phyloP scores from a whole-genome alignment of 2,888 invertebrate genomes.

The Caenorhabditis drosophilae region DNA sequence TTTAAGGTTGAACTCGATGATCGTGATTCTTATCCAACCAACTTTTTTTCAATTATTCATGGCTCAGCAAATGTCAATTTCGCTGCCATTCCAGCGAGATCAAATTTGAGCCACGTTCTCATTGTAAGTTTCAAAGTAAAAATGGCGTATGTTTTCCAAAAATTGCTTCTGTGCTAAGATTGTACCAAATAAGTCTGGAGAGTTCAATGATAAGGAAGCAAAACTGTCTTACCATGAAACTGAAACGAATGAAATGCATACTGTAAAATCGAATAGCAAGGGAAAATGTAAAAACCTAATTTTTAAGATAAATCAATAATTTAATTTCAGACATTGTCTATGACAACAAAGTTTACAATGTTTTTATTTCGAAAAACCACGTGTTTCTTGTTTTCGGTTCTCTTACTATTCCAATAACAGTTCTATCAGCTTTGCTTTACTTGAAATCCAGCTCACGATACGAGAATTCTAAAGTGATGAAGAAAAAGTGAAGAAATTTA shows the following conservation, averaged over 20 bases:
- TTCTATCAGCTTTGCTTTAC: background rate
- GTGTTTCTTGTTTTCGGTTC: constrained; percentile 5
- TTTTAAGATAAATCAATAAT: too few relatives aligned
- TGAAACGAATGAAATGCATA: background rate
- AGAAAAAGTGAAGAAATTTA: background rate
- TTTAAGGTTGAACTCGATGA: constrained; percentile 24
- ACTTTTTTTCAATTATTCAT: constrained; percentile 10
- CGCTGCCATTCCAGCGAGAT: constrained; percentile 8
- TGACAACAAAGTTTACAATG: background rate
- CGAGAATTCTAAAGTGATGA: background rate
- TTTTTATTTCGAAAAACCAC: too few relatives aligned
- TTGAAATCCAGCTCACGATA: background rate
- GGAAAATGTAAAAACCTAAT: too few relatives aligned
- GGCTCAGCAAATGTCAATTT: constrained; percentile 5
- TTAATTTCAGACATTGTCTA: background rate
- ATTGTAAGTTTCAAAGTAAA: constrained; percentile 2
- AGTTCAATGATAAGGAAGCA: background rate
- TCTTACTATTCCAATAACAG: too few relatives aligned
- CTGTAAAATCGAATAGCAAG: background rate
- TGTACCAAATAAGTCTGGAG: background rate
- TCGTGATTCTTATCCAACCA: constrained; percentile 17
- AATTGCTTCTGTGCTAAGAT: background rate
- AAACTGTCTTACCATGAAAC: background rate
- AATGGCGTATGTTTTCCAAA: background rate
- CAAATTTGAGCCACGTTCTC: constrained; percentile 12